Conservation (phyloP, 2,797 vertebrate genomes). For the Epinephelus awoara region DNA sequence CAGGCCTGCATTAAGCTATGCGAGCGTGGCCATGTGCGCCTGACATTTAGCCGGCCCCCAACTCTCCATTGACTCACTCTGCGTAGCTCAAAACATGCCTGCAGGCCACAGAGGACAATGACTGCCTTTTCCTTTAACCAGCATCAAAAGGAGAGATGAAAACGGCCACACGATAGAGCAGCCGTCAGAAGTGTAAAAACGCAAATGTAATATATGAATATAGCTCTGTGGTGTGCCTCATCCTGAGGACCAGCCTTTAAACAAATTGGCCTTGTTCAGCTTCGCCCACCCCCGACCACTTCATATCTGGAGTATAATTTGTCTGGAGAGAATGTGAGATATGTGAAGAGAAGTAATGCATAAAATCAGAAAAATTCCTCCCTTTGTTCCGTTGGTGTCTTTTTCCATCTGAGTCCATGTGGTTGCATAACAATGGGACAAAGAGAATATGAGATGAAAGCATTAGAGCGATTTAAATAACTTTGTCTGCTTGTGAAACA, state of each 20-base stretch:
- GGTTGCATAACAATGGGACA: slow-evolving; percentile 83
- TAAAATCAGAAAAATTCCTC: slow-evolving; percentile 57
- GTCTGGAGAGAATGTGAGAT: slow-evolving; percentile 66
- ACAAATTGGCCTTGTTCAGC: slow-evolving; percentile 80
- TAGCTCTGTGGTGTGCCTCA: slow-evolving; percentile 76
- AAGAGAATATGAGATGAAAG: slow-evolving; percentile 88
- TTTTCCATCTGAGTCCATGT: slow-evolving; percentile 75
- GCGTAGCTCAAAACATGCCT: slow-evolving; percentile 89
- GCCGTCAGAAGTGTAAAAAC: slow-evolving; percentile 89
- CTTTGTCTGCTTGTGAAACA: slow-evolving; percentile 74
- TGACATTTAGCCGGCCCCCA: slow-evolving; percentile 88
- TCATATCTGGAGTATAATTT: slow-evolving; percentile 69
- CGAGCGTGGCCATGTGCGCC: slow-evolving; percentile 81
- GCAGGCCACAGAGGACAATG: slow-evolving; percentile 90
- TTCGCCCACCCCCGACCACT: slow-evolving; percentile 27
- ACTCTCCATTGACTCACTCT: slow-evolving; percentile 85
- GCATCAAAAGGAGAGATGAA: slow-evolving; percentile 90
- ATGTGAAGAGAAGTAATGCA: slow-evolving; percentile 62
- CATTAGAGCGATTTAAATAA: slow-evolving; percentile 83
- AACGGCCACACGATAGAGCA: slow-evolving; percentile 85
- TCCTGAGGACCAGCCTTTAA: slow-evolving; percentile 71
- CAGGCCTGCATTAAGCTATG: slow-evolving; percentile 89
- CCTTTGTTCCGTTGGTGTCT: slow-evolving; percentile 73
- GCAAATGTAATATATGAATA: slow-evolving; percentile 88
- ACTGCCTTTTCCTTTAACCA: slow-evolving; percentile 88